These are phyloP conservation scores for Danio albolineatus DNA, from an alignment of 2,797 vertebrate genomes.

Conservation along the genomic window DNA sequence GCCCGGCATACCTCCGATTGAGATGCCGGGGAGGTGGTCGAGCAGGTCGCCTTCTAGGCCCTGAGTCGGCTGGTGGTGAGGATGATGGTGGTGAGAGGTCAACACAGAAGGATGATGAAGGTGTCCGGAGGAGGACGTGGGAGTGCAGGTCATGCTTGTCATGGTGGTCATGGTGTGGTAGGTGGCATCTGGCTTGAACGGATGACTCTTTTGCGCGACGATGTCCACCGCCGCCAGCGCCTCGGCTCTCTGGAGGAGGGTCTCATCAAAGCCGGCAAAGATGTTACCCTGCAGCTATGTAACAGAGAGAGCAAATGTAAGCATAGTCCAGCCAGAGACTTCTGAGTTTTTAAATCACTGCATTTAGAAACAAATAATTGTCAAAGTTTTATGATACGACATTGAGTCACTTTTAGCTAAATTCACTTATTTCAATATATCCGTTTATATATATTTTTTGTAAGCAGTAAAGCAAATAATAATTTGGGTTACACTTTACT, in stretches of 20 bases:
- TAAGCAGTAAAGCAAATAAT: background rate
- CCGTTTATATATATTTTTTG: no score
- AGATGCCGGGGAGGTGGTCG: constrained; percentile 85
- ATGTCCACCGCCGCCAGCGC: constrained; percentile 93
- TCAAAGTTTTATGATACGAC: background rate
- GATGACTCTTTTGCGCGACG: constrained; percentile 89
- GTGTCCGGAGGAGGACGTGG: constrained; percentile 88
- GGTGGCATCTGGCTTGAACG: constrained; percentile 92
- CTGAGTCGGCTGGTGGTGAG: constrained; percentile 84
- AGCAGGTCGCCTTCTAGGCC: constrained; percentile 89
- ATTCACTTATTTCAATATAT: background rate
- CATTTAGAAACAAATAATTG: no score
- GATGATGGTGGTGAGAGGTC: constrained; percentile 81
- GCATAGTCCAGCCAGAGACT: background rate
- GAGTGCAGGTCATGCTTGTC: constrained; percentile 91
- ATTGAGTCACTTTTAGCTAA: background rate
- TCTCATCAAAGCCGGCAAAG: constrained; percentile 92
- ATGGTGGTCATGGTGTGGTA: constrained; percentile 96
- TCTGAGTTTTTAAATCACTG: background rate
- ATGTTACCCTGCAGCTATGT: constrained; percentile 88
- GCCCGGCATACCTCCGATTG: constrained; percentile 84
- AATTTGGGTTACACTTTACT: background rate
- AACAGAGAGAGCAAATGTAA: constrained; percentile 18
- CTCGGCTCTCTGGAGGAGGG: constrained; percentile 88
- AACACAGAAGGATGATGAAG: constrained; percentile 91